Evolutionary conservation across 2,797 vertebrate genomes (phyloP).

Genomic region (Peromyscus melanophrys): DNA sequence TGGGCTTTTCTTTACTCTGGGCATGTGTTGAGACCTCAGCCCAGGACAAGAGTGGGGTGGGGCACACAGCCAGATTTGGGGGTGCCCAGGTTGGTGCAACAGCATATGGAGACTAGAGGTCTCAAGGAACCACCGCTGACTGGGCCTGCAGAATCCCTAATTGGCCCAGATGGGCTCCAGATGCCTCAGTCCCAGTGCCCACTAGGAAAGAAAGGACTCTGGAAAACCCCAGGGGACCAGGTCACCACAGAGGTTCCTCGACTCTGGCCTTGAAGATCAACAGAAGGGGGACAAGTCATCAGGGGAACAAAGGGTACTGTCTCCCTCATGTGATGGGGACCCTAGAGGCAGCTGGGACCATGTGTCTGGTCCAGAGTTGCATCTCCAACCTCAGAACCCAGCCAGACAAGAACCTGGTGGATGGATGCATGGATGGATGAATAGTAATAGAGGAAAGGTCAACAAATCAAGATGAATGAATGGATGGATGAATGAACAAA

Average conservation of each 20-base stretch:
- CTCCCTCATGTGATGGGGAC: rapidly evolving
- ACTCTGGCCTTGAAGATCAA: background rate
- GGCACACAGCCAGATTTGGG: no score
- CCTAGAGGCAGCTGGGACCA: background rate
- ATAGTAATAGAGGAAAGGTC: background rate
- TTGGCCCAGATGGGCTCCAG: background rate
- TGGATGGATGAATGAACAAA: no score
- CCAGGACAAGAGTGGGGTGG: rapidly evolving
- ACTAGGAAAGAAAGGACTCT: rapidly evolving
- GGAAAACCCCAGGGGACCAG: background rate
- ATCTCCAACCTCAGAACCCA: background rate
- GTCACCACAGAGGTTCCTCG: rapidly evolving
- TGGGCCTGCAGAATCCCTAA: background rate
- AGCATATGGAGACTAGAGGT: background rate
- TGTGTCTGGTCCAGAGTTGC: background rate
- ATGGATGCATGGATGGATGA: background rate
- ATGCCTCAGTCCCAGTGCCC: background rate
- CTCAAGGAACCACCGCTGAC: background rate
- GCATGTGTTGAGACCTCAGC: background rate
- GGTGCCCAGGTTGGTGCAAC: background rate
- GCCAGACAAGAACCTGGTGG: background rate
- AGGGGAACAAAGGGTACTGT: background rate
- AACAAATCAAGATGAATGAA: background rate
- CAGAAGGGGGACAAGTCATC: background rate
- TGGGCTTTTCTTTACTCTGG: rapidly evolving